These are phyloP conservation scores for Ascaphus truei DNA, from an alignment of 2,113 vertebrate species.

Conservation along the genomic window DNA sequence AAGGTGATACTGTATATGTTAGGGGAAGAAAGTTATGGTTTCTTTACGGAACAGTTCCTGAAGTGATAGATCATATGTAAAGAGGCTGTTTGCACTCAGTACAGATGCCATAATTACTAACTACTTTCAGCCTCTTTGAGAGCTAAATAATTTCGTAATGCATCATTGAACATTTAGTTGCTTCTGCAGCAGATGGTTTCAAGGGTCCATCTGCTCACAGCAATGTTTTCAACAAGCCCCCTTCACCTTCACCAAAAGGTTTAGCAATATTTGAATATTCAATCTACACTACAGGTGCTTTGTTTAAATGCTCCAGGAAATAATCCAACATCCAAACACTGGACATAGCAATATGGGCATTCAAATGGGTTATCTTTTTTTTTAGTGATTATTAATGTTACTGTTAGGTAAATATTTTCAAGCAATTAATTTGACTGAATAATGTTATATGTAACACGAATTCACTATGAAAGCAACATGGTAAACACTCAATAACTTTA, in stretches of 20 bases:
- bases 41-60: slow-evolving; percentile 45
- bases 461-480: no score
- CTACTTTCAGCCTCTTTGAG: slow-evolving; percentile 87
- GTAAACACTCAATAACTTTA: no score
- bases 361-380: no score
- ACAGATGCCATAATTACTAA: slow-evolving; percentile 85
- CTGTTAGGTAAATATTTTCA: no score
- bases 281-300: slow-evolving; percentile 62
- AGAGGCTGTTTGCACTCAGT: slow-evolving; percentile 82
- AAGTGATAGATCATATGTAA: slow-evolving; percentile 89
- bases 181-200: slow-evolving; percentile 89
- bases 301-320: slow-evolving; percentile 19
- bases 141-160: slow-evolving; percentile 89
- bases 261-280: slow-evolving; percentile 68
- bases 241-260: slow-evolving; percentile 84
- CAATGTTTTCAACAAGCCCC: slow-evolving; percentile 89
- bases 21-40: neutral
- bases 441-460: no score
- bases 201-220: slow-evolving; percentile 86
- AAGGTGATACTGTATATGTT: neutral
- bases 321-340: neutral
- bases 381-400: neutral
- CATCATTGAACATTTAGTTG: slow-evolving; percentile 89
- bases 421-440: no score
- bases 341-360: no score